Percentiles rank a stretch among this genome's conserved stretches.
phyloP scores from a whole-genome alignment of 1,140 invertebrate species.

The Monomorium pharaonis region DNA sequence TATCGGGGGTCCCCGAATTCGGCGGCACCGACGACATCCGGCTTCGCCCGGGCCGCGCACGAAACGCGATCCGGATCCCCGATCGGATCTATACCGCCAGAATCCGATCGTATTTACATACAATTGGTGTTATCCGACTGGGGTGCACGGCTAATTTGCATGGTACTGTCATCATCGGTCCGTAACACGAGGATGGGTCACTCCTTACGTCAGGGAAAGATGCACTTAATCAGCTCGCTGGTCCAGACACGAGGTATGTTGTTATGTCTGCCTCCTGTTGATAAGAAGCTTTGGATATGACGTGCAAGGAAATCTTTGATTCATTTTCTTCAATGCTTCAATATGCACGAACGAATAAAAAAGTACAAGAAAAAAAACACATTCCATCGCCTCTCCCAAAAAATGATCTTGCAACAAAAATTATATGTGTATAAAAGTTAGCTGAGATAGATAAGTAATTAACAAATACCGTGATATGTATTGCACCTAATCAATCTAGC shows the following conservation, averaged over 20 bases:
- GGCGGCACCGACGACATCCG: slow-evolving; percentile 50
- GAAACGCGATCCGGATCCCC: slow-evolving; percentile 42
- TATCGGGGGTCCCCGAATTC: slow-evolving; percentile 26
- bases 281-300: background rate
- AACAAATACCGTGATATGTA: too few species aligned
- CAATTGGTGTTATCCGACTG: slow-evolving; percentile 68
- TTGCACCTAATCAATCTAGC: too few species aligned
- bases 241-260: background rate
- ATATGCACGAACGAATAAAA: background rate
- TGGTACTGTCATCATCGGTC: slow-evolving; percentile 49
- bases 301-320: background rate
- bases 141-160: slow-evolving; percentile 65
- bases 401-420: too few species aligned
- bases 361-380: too few species aligned
- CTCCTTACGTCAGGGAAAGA: slow-evolving; percentile 6
- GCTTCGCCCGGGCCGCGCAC: slow-evolving; percentile 24
- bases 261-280: background rate
- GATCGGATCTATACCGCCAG: too few species aligned
- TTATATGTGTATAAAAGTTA: too few species aligned
- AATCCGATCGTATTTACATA: slow-evolving; percentile 73
- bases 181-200: background rate
- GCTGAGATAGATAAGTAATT: too few species aligned
- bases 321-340: background rate
- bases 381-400: too few species aligned
- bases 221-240: slow-evolving; percentile 1